Base-by-base conservation (phyloP, 2,888 invertebrate species). In the Phania funesta region DNA sequence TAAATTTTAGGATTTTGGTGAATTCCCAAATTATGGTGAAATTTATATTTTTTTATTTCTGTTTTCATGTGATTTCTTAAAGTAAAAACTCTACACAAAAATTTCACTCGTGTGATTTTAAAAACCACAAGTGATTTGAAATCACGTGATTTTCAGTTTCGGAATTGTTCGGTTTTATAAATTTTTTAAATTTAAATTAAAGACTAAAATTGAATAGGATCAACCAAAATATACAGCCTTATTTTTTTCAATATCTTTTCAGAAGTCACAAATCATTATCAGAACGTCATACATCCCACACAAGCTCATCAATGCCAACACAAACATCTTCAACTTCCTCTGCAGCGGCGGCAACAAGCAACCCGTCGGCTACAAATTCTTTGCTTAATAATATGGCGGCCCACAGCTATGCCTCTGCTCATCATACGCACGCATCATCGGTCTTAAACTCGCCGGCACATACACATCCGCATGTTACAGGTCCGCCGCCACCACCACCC, bases 401-500 rank as follows among this genome's bases (percentile, higher is more conserved):
- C 18, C 74, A 85, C 22, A 85, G 84, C 22, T 88, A 88, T 75
- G 83, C 46, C 22, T 32, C 85, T 24, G 68, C 85, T 24, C 76
- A 79, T 70, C 84, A 74, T 38, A 41, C 62, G 3, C 83, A 68
- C 5, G 20, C 70, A 18, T 20, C 73, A 16, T 20, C 78, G 20
- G 41, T 80, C 2, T 44, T 80, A 41, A 46, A 22, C 18, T 81
- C 79, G 35, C 84, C 84, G 54, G 70, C 85, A 3, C 83, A 84
- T 46, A 44, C 85, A 22, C 84, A 84, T 26, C 74, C 83, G 1
- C 75, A 85, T 16, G 85, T 83, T 56, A 13, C 58, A 38, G 67
- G n/a, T 0, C 83, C 84, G 24, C 85, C 84, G 62, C 85, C 85
- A 56, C 83, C 85, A 65, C 86, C 87, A 13, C 85, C 87, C 20